Evolutionary conservation across 1,140 invertebrate species (phyloP), one percentile per base, ranked within the genome.

Genomic region (Panagrolaimus sp.): DNA sequence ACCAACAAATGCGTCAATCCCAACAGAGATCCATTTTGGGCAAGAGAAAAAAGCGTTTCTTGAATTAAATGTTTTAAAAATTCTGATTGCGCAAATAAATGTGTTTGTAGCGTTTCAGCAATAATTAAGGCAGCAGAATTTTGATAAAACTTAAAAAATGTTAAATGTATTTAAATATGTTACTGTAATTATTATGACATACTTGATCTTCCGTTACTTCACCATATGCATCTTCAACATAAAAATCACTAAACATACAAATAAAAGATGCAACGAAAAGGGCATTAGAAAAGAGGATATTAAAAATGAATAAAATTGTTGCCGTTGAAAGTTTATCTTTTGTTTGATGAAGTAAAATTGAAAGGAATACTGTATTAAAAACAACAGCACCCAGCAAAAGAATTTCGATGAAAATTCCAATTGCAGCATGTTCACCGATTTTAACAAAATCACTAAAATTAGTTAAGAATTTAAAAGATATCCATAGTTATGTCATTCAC

Each of bases 271-370:
- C 72, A 16, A 81, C 71, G 57, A 81, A 81, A 8, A 83, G 71
- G 45, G 71, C 66, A 65, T 81, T 81, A 9, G 82, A 83, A 27
- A 83, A 82, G 16, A 81, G 57, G 51, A 81, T 82, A 62, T 81
- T 81, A 51, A 82, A 78, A 27, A 81, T 76, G 63, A 81, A 81
- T 5, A 81, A 70, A 63, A 82, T 74, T 14, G 81, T 83, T 5
- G 80, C 79, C 20, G 81, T 83, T 7, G 79, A 81, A 23, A 81
- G 69, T 9, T 82, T 57, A 14, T 72, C 63, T 16, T 71, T 64
- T 7, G 82, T 81, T 70, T 82, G 78, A 27, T 65, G 47, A 11
- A 79, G 63, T 16, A 82, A 53, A 16, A 69, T 63, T n/a, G 76
- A 73, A 5, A 81, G 47, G 42, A 78, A 27, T 14, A 69, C 27